These are phyloP conservation scores for Tanypteryx hageni DNA, from an alignment of 2,888 invertebrate species.

Conservation along the genomic window DNA sequence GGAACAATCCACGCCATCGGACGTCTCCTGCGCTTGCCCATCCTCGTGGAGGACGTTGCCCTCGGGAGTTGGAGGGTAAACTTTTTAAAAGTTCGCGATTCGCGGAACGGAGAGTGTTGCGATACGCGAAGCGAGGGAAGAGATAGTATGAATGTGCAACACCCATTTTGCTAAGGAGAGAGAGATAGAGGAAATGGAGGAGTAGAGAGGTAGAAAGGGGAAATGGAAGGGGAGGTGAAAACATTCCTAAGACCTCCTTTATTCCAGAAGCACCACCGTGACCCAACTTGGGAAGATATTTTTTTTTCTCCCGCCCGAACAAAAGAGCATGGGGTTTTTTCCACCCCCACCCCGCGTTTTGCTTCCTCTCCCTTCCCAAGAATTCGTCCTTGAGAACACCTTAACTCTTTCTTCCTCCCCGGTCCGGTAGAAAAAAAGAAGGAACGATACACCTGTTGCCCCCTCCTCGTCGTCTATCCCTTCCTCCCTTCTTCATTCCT, in stretches of 20 bases:
- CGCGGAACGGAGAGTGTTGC: background rate
- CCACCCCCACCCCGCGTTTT: background rate
- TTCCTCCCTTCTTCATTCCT: background rate
- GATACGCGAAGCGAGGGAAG: too few species aligned
- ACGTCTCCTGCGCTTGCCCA: background rate
- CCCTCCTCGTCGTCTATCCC: background rate
- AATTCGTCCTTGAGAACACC: slow-evolving; percentile 61
- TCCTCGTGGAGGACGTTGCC: slow-evolving; percentile 26
- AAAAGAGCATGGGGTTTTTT: slow-evolving; percentile 25
- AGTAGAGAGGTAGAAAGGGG: too few species aligned
- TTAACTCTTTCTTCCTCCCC: slow-evolving; percentile 35
- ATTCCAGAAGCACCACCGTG: background rate
- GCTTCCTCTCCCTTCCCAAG: slow-evolving; percentile 12
- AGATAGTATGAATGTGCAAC: too few species aligned
- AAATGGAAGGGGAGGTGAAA: background rate
- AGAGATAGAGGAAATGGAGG: too few species aligned
- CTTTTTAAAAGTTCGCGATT: slow-evolving; percentile 20
- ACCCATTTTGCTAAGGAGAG: too few species aligned
- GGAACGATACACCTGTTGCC: slow-evolving; percentile 60
- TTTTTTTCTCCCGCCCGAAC: slow-evolving; percentile 10
- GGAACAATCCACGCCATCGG: too few species aligned
- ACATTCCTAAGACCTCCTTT: background rate
- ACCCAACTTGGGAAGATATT: slow-evolving; percentile 55
- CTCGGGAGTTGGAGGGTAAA: background rate
- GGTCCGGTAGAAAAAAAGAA: background rate